Percentiles rank a stretch among this genome's conserved stretches.
These are phyloP conservation scores for Carduelis carduelis DNA, from an alignment of 2,797 vertebrate species.

Conservation along the genomic window DNA sequence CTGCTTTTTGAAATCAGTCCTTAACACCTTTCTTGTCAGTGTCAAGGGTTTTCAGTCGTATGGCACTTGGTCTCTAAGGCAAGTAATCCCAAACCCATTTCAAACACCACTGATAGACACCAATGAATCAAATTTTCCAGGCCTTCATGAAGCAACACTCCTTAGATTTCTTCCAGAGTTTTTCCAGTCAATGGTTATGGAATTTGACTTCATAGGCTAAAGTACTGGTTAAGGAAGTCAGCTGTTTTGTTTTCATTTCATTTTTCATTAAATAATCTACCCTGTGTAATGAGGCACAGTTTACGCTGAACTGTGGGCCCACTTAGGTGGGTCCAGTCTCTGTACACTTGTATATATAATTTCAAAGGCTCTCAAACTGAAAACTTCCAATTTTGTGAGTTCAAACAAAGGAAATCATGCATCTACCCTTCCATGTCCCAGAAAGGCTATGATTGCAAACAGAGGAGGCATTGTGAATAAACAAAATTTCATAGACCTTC, in stretches of 20 bases:
- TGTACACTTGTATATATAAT: not conserved
- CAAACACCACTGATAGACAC: not conserved
- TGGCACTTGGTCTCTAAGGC: not conserved
- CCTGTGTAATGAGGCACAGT: accelerated
- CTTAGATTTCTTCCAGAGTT: not conserved
- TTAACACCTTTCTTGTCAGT: not conserved
- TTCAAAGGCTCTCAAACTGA: not conserved
- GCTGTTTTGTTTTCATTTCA: not conserved
- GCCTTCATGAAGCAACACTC: not conserved
- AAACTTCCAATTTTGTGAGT: not conserved
- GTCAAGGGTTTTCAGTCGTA: not conserved
- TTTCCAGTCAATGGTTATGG: not conserved
- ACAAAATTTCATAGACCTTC: not conserved
- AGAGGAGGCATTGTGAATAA: not conserved
- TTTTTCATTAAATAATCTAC: not conserved
- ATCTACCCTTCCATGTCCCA: not conserved
- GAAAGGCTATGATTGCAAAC: not conserved
- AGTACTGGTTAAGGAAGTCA: not conserved
- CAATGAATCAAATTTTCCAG: not conserved
- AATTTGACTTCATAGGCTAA: not conserved
- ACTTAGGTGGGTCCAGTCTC: not conserved
- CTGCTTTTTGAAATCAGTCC: not conserved
- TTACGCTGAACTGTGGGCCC: not conserved
- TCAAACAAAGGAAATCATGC: not conserved
- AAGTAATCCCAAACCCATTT: not conserved